Evolutionary conservation across 2,113 vertebrate genomes (phyloP).

Genomic region (Toxostoma redivivum): DNA sequence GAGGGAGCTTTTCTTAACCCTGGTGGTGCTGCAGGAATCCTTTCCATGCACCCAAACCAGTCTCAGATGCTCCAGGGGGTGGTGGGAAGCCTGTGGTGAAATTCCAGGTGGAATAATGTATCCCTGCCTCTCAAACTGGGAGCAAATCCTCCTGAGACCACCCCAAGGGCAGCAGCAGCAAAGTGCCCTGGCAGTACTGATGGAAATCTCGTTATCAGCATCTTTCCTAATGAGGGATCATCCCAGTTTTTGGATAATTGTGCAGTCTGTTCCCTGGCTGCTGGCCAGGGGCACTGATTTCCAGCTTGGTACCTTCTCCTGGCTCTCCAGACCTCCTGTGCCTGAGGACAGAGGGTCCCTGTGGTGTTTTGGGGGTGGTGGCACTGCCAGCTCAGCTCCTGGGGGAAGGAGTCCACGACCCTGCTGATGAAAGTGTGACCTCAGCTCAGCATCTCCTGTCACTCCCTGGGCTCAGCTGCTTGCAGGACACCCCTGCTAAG

Average conservation of each 20-base stretch:
- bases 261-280: background rate
- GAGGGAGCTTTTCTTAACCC: background rate
- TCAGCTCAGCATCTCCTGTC: accelerated
- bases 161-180: background rate
- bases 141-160: background rate
- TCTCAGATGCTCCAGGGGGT: background rate
- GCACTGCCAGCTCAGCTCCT: background rate
- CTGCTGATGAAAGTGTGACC: background rate
- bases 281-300: background rate
- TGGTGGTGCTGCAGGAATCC: background rate
- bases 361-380: background rate
- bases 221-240: background rate
- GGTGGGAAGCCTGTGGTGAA: background rate
- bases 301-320: accelerated
- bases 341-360: background rate
- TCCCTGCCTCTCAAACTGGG: background rate
- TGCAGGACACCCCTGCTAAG: accelerated
- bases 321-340: background rate
- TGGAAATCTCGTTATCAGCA: background rate
- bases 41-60: background rate
- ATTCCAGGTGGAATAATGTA: background rate
- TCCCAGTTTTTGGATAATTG: background rate
- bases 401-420: no score
- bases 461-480: background rate
- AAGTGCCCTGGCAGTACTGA: background rate